Evolutionary conservation across 92 coral and sea anemone species (phyloP).

Genomic region (Epizoanthus fatuus): DNA sequence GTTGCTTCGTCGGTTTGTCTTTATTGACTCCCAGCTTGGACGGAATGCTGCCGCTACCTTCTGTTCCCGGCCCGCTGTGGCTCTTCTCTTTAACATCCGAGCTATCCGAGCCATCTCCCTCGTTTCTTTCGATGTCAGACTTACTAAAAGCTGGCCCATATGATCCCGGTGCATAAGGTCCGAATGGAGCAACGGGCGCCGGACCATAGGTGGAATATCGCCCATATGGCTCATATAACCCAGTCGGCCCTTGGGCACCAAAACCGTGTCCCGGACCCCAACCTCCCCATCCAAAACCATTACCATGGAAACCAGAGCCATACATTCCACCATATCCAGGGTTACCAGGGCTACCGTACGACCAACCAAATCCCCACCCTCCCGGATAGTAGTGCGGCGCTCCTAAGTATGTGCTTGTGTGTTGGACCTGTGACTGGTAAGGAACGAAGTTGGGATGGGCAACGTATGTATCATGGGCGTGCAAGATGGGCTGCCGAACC

Average conservation of each 20-base stretch:
- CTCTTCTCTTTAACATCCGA: background rate
- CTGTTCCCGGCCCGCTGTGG: background rate
- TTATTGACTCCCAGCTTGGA: background rate
- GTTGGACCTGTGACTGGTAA: conserved; percentile 65
- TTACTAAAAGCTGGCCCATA: conserved; percentile 59
- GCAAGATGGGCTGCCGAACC: conserved; percentile 77
- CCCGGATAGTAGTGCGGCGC: conserved; percentile 90
- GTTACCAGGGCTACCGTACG: conserved; percentile 7
- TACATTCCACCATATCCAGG: conserved; percentile 4
- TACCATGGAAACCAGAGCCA: conserved; percentile 3
- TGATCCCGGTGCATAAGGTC: background rate
- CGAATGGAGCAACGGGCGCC: background rate
- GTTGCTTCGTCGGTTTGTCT: background rate
- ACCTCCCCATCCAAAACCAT: conserved; percentile 2
- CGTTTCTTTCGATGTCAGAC: conserved; percentile 60
- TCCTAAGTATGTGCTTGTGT: conserved; percentile 74
- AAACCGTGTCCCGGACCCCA: conserved; percentile 30
- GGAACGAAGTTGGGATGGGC: conserved; percentile 82
- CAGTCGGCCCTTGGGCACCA: background rate
- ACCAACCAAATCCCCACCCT: conserved; percentile 80
- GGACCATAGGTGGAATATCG: background rate
- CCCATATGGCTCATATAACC: conserved; percentile 4
- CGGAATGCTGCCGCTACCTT: background rate
- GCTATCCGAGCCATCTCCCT: background rate
- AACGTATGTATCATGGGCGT: conserved; percentile 73